Percentiles rank a stretch among this genome's conserved stretches.
Evolutionary conservation across 2,113 vertebrate species (phyloP).

Genomic region (Stercorarius parasiticus): DNA sequence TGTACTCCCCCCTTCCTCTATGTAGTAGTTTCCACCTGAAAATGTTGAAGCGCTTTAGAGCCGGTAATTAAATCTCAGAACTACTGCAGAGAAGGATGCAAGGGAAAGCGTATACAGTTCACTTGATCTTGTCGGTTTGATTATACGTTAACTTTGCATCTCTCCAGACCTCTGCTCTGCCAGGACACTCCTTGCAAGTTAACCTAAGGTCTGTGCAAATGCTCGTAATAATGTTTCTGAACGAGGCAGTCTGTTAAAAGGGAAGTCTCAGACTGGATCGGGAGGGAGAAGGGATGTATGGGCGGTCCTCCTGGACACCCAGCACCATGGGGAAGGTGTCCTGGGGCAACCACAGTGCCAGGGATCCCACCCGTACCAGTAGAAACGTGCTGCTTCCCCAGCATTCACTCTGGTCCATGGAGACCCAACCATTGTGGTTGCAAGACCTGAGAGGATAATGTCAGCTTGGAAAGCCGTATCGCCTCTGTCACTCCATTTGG

Average conservation of each 20-base stretch:
- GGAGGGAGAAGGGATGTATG: not conserved
- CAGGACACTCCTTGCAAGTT: not conserved
- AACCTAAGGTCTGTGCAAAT: not conserved
- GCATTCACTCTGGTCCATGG: rapidly evolving
- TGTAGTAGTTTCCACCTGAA: constrained; percentile 60
- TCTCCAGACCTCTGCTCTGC: constrained; percentile 29
- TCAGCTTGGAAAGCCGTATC: not conserved
- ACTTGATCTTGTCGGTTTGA: constrained; percentile 45
- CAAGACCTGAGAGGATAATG: not conserved
- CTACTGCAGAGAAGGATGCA: constrained; percentile 20
- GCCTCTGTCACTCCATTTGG: not conserved
- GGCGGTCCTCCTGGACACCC: not conserved
- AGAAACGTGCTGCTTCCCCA: not conserved
- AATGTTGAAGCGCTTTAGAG: constrained; percentile 65
- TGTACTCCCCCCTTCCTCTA: constrained; percentile 39
- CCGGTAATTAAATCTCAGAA: constrained; percentile 55
- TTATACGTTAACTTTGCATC: constrained; percentile 15
- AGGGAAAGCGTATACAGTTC: not conserved
- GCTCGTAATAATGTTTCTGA: not conserved
- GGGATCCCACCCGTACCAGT: not conserved
- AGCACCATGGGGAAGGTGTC: not conserved
- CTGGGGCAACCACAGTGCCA: not conserved
- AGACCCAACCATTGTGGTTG: not conserved
- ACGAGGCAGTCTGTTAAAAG: not conserved
- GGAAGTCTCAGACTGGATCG: not conserved